Evolutionary conservation across 2,113 vertebrate genomes (phyloP), one percentile per base, ranked within the genome.

Genomic region (Empidonax traillii): DNA sequence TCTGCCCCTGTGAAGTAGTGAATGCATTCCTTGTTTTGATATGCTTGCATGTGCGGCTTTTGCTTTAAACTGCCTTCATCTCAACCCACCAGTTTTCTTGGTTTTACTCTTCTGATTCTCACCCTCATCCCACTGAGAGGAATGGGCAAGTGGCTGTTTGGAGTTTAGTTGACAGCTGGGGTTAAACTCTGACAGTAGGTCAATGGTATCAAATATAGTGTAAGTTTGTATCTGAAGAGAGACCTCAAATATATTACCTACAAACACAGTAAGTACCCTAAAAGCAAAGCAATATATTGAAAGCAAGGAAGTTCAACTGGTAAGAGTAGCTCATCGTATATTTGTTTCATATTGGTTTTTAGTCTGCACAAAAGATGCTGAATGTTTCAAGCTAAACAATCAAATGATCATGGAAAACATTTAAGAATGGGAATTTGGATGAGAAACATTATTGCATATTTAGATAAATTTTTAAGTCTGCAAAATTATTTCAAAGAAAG

Each of bases 401-500:
- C 27, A 71, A 77, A 55, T 25, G 46, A 61, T 58, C 85, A 89
- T 53, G 12, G 25, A 65, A 96, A 91, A 30, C 31, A 28, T 92
- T 71, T 72, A 81, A 85, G 56, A 88, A 74, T 3, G 6, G n/a
- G 23, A 86, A 69, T 19, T 30, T 49, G 46, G 31, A 47, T 77
- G 16, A 83, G 28, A 92, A 91, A 90, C 13, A 35, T 55, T 46
- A 66, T 20, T 88, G 78, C 30, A 49, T 88, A 73, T 59, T 91
- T 66, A 86, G 55, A 22, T n/a, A 71, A 13, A 35, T 69, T 79
- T 85, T 93, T 68, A 88, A 84, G 20, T 61, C 44, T 83, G 30
- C 17, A 74, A 94, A 88, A 19, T 55, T 90, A 59, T 87, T 92
- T 89, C 65, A 91, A 84, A 94, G 79, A 77, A 59, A 78, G 59